phyloP scores from a whole-genome alignment of 1,140 invertebrate species.

The Papilio polytes region DNA sequence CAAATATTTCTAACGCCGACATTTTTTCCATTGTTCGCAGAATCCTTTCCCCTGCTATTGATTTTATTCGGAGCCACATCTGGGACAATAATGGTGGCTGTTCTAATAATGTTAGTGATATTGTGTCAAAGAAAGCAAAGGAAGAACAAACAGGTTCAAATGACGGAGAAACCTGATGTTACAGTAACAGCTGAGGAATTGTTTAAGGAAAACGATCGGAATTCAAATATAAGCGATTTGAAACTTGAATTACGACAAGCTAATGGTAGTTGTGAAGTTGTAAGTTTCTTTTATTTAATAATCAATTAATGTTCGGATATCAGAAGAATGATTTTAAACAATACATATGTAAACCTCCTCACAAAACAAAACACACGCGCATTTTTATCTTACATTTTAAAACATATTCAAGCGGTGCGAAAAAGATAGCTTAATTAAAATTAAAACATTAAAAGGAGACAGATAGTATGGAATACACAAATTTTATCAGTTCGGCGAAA shows the following conservation, averaged over 20 bases:
- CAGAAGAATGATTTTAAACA: no score
- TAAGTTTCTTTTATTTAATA: conserved; percentile 54
- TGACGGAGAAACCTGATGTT: conserved; percentile 79
- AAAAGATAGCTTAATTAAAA: no score
- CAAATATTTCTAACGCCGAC: not conserved
- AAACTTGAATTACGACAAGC: conserved; percentile 93
- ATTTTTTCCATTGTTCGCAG: conserved; percentile 76
- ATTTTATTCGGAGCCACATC: conserved; percentile 87
- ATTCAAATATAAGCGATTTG: conserved; percentile 95
- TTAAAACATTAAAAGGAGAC: no score
- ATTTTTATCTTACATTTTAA: no score
- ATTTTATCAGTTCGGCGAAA: no score
- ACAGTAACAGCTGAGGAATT: conserved; percentile 88
- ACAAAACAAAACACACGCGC: no score
- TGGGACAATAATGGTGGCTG: conserved; percentile 87
- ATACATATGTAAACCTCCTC: no score
- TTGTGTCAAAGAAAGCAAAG: conserved; percentile 86
- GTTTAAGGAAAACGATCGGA: conserved; percentile 93
- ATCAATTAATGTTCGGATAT: conserved; percentile 22
- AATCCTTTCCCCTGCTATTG: conserved; percentile 86
- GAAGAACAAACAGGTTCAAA: conserved; percentile 72
- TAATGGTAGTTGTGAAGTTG: conserved; percentile 89
- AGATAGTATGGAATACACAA: no score
- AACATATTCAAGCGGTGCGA: no score
- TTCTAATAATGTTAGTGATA: conserved; percentile 87